Conservation (phyloP, 2,797 vertebrate species). For the Myotis vivesi region DNA sequence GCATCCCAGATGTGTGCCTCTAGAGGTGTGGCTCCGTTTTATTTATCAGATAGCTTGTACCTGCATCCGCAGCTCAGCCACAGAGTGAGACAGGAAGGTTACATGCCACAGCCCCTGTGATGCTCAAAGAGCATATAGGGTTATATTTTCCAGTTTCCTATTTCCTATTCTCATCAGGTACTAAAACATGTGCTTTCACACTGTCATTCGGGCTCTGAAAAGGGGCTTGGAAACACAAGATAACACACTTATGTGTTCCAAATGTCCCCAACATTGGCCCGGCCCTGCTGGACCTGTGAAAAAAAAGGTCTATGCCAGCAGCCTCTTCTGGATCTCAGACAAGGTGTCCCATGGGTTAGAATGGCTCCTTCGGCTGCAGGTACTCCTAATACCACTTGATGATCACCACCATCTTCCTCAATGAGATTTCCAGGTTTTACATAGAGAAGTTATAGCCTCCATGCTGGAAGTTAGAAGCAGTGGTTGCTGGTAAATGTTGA, state of each 20-base stretch:
- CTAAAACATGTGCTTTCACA: neutral
- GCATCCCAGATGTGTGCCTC: fast-evolving
- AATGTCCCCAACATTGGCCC: neutral
- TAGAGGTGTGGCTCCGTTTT: too few species aligned
- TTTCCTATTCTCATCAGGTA: neutral
- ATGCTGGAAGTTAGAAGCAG: neutral
- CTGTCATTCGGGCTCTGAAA: neutral
- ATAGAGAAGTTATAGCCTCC: neutral
- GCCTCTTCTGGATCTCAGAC: neutral
- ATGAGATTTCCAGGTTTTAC: neutral
- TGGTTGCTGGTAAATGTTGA: neutral
- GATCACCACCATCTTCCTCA: neutral
- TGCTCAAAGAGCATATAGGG: neutral
- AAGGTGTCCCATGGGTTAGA: fast-evolving
- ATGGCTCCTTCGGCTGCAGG: fast-evolving
- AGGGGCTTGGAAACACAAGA: neutral
- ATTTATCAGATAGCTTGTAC: neutral
- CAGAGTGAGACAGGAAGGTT: neutral
- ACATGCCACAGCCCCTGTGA: fast-evolving
- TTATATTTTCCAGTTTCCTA: too few species aligned
- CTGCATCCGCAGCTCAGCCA: fast-evolving
- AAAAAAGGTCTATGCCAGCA: neutral
- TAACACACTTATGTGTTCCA: neutral
- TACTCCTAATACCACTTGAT: neutral
- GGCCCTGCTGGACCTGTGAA: fast-evolving